Evolutionary conservation across 1,140 invertebrate species (phyloP).

Genomic region (Panagrolaimus sp.): DNA sequence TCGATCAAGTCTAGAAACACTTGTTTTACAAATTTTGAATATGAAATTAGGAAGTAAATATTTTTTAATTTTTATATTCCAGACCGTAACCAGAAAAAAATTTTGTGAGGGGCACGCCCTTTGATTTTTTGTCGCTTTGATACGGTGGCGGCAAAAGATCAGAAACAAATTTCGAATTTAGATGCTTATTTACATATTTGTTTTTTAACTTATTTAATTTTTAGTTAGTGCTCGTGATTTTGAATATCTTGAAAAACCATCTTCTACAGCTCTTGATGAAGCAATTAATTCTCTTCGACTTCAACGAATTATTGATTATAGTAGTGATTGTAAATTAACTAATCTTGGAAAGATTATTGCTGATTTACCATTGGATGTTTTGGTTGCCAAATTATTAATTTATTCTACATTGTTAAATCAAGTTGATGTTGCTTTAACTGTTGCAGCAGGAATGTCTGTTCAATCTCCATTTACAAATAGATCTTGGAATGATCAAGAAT

Average conservation of each 20-base stretch:
- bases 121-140: too few relatives aligned
- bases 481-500: conserved; percentile 43
- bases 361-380: conserved; percentile 84
- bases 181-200: too few relatives aligned
- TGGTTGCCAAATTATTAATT: conserved; percentile 62
- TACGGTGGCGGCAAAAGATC: too few relatives aligned
- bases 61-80: conserved; percentile 64
- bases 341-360: conserved; percentile 78
- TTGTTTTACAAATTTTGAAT: conserved; percentile 86
- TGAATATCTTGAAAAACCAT: conserved; percentile 87
- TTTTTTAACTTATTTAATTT: conserved; percentile 16
- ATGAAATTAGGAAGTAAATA: conserved; percentile 72
- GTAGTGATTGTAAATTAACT: conserved; percentile 76
- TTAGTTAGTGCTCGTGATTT: conserved; percentile 64
- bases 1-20: conserved; percentile 80
- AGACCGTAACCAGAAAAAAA: too few relatives aligned
- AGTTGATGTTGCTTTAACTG: conserved; percentile 75
- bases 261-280: conserved; percentile 73
- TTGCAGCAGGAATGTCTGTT: conserved; percentile 84
- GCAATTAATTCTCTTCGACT: conserved; percentile 78
- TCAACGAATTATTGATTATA: conserved; percentile 71
- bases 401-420: conserved; percentile 14
- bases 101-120: too few relatives aligned
- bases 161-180: too few relatives aligned
- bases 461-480: conserved; percentile 84